Evolutionary conservation across 2,888 invertebrate genomes (phyloP).

Genomic region (Apamea anceps): DNA sequence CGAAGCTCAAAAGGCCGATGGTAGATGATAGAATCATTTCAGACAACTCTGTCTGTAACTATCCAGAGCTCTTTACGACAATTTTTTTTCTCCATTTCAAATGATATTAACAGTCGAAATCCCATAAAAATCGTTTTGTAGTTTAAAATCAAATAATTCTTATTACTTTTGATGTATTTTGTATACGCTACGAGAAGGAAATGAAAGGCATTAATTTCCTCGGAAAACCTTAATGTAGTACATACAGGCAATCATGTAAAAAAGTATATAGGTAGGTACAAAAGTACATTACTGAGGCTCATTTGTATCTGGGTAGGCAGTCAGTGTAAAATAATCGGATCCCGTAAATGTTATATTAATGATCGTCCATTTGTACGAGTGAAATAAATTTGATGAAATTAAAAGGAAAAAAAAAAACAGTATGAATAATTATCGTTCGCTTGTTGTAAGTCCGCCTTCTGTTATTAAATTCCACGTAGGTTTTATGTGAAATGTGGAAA

Average conservation of each 20-base stretch:
- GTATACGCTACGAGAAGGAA: slow-evolving; percentile 47
- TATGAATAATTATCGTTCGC: slow-evolving; percentile 75
- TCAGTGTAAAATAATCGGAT: slow-evolving; percentile 75
- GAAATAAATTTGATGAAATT: slow-evolving; percentile 85
- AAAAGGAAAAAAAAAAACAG: slow-evolving; percentile 77
- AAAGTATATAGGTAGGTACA: slow-evolving; percentile 40
- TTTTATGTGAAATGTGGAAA: slow-evolving; percentile 60
- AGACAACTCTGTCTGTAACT: background rate
- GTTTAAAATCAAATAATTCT: slow-evolving; percentile 14
- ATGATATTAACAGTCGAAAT: slow-evolving; percentile 22
- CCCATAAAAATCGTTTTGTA: background rate
- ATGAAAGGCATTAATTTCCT: slow-evolving; percentile 65
- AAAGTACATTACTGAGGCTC: slow-evolving; percentile 65
- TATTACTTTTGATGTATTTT: slow-evolving; percentile 25
- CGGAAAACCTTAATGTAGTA: slow-evolving; percentile 57
- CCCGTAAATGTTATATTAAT: slow-evolving; percentile 82
- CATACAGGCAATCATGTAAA: slow-evolving; percentile 57
- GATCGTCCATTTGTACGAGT: slow-evolving; percentile 80
- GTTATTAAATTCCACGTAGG: slow-evolving; percentile 71
- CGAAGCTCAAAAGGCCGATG: background rate
- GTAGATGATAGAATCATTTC: background rate
- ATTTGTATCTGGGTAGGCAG: slow-evolving; percentile 67
- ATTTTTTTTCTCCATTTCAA: background rate
- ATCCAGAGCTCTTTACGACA: background rate
- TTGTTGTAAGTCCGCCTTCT: slow-evolving; percentile 71